Percentiles rank a stretch among this genome's conserved stretches.
These are phyloP conservation scores for Strigops habroptila DNA, from an alignment of 2,113 vertebrate species.

Conservation along the genomic window DNA sequence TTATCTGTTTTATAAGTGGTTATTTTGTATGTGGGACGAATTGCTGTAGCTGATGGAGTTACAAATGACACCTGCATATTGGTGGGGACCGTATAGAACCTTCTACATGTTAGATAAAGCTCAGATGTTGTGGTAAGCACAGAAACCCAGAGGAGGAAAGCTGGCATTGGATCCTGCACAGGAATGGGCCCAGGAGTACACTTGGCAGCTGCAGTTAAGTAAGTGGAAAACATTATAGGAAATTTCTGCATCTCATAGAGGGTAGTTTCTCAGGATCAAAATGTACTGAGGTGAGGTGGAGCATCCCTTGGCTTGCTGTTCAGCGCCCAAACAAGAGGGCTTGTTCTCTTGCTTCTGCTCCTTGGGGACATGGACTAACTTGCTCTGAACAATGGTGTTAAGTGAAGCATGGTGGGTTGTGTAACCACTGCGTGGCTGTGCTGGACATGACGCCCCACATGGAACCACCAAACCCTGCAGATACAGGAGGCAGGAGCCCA, in stretches of 20 bases:
- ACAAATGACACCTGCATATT: background rate
- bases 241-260: background rate
- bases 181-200: background rate
- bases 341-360: background rate
- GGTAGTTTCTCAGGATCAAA: background rate
- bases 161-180: background rate
- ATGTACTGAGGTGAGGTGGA: background rate
- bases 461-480: background rate
- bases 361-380: background rate
- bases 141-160: background rate
- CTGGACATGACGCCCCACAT: background rate
- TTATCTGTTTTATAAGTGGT: background rate
- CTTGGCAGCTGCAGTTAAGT: background rate
- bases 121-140: background rate
- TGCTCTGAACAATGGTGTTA: background rate
- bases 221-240: background rate
- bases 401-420: background rate
- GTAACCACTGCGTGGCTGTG: background rate
- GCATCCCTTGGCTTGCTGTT: background rate
- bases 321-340: background rate
- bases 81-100: background rate
- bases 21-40: background rate
- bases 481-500: background rate
- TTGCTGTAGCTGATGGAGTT: background rate
- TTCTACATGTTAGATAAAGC: fast-evolving